Conservation (phyloP, 2,888 invertebrate species). For the Physocephala rufipes region DNA sequence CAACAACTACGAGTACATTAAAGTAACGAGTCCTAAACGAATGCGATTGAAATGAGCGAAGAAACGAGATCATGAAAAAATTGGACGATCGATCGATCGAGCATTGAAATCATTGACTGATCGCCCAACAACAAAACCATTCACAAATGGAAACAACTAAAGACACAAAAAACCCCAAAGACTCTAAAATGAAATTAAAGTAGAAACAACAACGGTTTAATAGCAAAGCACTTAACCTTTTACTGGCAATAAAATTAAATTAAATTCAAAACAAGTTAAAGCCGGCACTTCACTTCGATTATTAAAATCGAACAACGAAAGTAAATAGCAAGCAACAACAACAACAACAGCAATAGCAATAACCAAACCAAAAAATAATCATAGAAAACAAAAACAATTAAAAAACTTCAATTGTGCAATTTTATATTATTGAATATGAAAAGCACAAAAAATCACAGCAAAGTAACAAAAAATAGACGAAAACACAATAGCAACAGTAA, state of each 20-base stretch:
- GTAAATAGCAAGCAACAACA: conserved; percentile 1
- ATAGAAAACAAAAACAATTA: not conserved
- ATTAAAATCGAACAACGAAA: not conserved
- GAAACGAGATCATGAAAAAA: too few species aligned
- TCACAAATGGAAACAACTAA: not conserved
- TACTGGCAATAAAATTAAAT: conserved; percentile 13
- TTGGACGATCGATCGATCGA: not conserved
- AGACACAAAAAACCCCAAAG: not conserved
- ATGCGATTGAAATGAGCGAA: not conserved
- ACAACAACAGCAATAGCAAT: not conserved
- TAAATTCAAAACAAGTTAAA: conserved; percentile 4
- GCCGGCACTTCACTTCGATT: not conserved
- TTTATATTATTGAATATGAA: conserved; percentile 8
- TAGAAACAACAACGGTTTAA: not conserved
- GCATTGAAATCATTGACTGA: not conserved
- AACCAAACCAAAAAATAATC: not conserved
- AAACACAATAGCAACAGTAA: too few species aligned
- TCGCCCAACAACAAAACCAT: not conserved
- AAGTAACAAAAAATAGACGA: not conserved
- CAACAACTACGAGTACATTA: too few species aligned
- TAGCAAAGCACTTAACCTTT: conserved; percentile 9
- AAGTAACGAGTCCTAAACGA: too few species aligned
- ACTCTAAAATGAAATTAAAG: not conserved
- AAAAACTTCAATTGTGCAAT: not conserved
- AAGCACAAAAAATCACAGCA: not conserved